Evolutionary conservation across 1,140 invertebrate genomes (phyloP), one percentile per base, ranked within the genome.

Genomic region (Macrostomum lignano): DNA sequence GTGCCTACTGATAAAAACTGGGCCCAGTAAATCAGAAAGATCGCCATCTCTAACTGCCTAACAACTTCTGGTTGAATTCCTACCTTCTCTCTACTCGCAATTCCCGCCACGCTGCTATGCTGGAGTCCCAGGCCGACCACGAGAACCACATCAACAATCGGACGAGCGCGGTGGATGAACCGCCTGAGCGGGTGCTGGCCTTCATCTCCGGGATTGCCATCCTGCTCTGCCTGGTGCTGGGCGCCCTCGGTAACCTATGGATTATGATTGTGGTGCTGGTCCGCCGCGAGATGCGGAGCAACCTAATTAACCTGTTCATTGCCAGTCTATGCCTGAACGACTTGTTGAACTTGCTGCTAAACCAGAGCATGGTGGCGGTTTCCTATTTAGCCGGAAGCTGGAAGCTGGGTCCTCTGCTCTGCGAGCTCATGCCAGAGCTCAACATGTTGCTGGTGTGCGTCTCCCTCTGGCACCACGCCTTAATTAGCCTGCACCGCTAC

Each of bases 261-360:
- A 40, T 40, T n/a, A 30, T 40, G 10, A 25, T 6, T 7, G 21
- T 17, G 10, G 24, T 40, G n/a, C 5, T 40, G 9, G 7, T 9
- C 9, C 7, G 19, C 2, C 38, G 42, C 28, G 43, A 52, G 34
- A 21, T 53, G n/a, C 43, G 43, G 14, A 51, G 47, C 35, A 48
- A 48, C 22, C 50, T 52, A 24, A 31, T 37, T 7, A 52, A 55
- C 31, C 44, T 53, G 20, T 55, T 55, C 33, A 48, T 55, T 14
- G 46, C 47, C 15, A 55, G 51, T 38, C 37, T 57, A 9, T 54
- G 52, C 36, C 47, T 55, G 25, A 57, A 57, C 33, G 54, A 57
- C 32, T 44, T 57, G 11, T 39, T 55, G 15, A 54, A 52, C 33
- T 43, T 54, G n/a, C 40, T 45, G 25, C 42, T 55, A 23, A 53